phyloP scores from a whole-genome alignment of 2,113 vertebrate species.

The Gambusia affinis region DNA sequence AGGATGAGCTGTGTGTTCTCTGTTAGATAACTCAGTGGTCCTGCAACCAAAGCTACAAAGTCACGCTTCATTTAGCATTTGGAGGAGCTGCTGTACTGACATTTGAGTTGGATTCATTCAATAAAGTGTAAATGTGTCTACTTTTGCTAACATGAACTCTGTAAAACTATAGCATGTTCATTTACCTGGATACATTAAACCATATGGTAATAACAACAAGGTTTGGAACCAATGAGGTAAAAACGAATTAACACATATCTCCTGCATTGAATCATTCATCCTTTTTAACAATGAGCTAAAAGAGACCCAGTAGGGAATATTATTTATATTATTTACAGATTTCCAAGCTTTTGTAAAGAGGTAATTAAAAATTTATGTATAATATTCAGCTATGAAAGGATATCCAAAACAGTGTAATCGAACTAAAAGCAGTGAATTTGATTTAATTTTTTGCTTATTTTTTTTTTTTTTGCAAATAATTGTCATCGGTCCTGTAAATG shows the following conservation, averaged over 20 bases:
- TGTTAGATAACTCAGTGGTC: constrained; percentile 22
- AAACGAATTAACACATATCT: neutral
- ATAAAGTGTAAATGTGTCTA: constrained; percentile 26
- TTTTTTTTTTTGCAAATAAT: constrained; percentile 36
- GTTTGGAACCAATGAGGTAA: constrained; percentile 19
- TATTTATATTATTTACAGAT: constrained; percentile 33
- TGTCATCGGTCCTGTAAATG: constrained; percentile 36
- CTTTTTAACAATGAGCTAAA: constrained; percentile 55
- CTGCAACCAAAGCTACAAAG: constrained; percentile 25
- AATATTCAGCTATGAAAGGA: constrained; percentile 50
- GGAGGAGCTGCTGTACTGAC: constrained; percentile 13
- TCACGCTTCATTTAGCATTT: constrained; percentile 30
- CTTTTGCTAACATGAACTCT: constrained; percentile 18
- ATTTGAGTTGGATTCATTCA: constrained; percentile 22
- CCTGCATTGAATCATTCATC: constrained; percentile 38
- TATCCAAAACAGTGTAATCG: constrained; percentile 61
- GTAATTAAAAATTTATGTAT: constrained; percentile 26
- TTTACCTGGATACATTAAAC: constrained; percentile 40
- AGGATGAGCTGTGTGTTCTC: constrained; percentile 38
- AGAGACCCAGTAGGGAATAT: constrained; percentile 29
- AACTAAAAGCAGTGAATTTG: constrained; percentile 16
- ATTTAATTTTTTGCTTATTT: constrained; percentile 26
- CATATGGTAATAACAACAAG: neutral
- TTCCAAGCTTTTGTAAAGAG: constrained; percentile 54
- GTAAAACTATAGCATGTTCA: neutral